These are phyloP conservation scores for Pristionchus mayeri DNA, from an alignment of 2,888 invertebrate species.

Conservation along the genomic window DNA sequence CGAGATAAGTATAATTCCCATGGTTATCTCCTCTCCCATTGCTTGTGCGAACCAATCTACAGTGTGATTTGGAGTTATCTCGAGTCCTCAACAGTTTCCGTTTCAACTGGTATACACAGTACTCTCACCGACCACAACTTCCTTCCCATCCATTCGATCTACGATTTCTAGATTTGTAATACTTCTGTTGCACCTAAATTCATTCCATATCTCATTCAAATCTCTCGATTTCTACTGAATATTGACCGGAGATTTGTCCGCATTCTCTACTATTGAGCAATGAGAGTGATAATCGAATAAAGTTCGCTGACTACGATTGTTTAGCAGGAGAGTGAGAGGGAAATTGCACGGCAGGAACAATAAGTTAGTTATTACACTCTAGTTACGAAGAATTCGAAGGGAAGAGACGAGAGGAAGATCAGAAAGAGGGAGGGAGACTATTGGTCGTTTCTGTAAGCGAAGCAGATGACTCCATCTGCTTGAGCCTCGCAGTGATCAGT, in stretches of 20 bases:
- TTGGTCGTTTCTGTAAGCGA: slow-evolving; percentile 39
- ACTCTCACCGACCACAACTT: neutral
- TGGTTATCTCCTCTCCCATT: neutral
- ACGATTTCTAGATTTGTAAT: neutral
- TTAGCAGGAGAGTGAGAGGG: neutral
- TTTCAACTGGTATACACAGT: slow-evolving; percentile 5
- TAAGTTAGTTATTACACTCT: slow-evolving; percentile 12
- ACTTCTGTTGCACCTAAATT: neutral
- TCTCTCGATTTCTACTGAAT: neutral
- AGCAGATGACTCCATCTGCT: slow-evolving; percentile 45
- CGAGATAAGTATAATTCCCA: neutral
- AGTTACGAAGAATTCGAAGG: neutral
- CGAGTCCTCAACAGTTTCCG: neutral
- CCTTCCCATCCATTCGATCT: neutral
- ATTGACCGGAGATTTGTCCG: neutral
- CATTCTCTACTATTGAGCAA: slow-evolving; percentile 2
- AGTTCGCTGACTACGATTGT: slow-evolving; percentile 14
- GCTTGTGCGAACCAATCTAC: neutral
- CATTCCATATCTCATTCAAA: neutral
- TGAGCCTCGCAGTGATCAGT: slow-evolving; percentile 46
- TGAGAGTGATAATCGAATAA: slow-evolving; percentile 17
- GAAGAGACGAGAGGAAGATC: neutral
- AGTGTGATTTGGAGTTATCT: neutral
- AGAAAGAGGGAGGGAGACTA: neutral
- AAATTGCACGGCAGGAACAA: neutral